These are phyloP conservation scores for Saccopteryx bilineata DNA, from an alignment of 2,113 vertebrate species.

Conservation along the genomic window DNA sequence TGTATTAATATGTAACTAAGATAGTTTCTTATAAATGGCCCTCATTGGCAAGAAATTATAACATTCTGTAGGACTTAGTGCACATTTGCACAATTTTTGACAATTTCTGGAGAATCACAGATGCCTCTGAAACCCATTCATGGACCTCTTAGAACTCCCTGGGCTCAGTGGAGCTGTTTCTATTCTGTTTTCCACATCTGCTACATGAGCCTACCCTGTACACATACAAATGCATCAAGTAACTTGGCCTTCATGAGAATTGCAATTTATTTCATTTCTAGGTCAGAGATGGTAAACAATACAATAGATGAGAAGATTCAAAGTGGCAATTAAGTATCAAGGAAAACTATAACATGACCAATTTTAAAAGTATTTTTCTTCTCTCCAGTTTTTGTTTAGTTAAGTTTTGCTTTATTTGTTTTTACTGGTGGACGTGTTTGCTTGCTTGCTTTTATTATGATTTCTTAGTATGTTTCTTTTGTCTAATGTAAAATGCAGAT, in stretches of 20 bases:
- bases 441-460: background rate
- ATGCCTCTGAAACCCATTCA: constrained; percentile 51
- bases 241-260: background rate
- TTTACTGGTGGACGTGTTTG: background rate
- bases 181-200: background rate
- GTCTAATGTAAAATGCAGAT: constrained; percentile 1
- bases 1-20: background rate
- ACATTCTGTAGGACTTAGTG: background rate
- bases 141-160: background rate
- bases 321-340: constrained; percentile 17
- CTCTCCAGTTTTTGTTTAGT: background rate
- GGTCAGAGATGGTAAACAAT: background rate
- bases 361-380: background rate
- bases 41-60: background rate
- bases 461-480: background rate
- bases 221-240: constrained; percentile 62
- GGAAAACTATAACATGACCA: background rate
- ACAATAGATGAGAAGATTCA: background rate
- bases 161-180: background rate
- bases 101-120: constrained; percentile 29
- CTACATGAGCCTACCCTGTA: background rate
- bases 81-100: background rate
- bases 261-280: constrained; percentile 38
- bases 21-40: background rate
- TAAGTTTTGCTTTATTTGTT: constrained; percentile 18